phyloP scores from a whole-genome alignment of 37 sponge, comb jelly and placozoan species.

The Hexactinellida sp. region DNA sequence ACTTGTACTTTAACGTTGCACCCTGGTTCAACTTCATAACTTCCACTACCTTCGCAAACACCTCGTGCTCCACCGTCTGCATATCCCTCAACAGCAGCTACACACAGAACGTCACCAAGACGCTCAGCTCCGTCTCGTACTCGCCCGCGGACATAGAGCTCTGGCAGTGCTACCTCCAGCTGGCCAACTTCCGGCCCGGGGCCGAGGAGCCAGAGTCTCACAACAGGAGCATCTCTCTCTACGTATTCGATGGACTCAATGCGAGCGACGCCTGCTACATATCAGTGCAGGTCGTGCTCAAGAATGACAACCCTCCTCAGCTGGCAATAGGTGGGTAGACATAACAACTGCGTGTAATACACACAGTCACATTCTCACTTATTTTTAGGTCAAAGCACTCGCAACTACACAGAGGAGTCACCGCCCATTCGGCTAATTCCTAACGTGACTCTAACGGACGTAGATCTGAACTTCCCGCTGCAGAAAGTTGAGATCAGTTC shows the following conservation, averaged over 20 bases:
- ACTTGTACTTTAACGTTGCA: not conserved
- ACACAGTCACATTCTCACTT: not conserved
- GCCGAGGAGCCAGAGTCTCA: not conserved
- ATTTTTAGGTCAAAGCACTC: not conserved
- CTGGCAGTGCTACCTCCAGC: conserved; percentile 7
- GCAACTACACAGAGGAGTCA: not conserved
- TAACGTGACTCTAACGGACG: not conserved
- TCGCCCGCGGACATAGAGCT: not conserved
- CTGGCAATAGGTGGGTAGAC: not conserved
- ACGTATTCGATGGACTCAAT: not conserved
- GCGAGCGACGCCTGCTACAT: not conserved
- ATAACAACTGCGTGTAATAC: not conserved
- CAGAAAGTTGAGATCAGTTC: not conserved
- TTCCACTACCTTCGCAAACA: not conserved
- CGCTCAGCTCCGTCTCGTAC: not conserved
- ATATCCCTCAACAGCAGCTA: conserved; percentile 4
- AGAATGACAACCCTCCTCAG: conserved; percentile 4
- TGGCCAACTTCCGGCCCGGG: not conserved
- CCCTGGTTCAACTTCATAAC: not conserved
- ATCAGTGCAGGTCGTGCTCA: not conserved
- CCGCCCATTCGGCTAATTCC: not conserved
- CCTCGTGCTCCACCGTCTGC: not conserved
- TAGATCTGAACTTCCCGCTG: not conserved
- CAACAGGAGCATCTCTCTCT: not conserved
- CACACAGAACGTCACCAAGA: not conserved